phyloP scores from a whole-genome alignment of 1,140 invertebrate genomes.

The Potamilus streckersoni region DNA sequence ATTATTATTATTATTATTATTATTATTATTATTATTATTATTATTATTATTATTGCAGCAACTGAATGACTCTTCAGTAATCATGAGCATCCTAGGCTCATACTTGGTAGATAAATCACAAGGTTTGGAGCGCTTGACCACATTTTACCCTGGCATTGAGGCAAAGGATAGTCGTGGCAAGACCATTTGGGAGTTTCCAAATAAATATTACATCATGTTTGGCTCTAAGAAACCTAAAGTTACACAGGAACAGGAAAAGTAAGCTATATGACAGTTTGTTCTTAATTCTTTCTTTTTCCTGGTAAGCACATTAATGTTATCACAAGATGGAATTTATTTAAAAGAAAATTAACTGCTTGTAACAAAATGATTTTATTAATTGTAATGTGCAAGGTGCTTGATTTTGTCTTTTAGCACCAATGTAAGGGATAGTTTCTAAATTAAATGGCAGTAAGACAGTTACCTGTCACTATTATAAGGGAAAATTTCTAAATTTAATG shows the following conservation, averaged over 20 bases:
- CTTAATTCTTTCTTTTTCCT: background rate
- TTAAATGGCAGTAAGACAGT: too few species aligned
- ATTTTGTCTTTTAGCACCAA: too few species aligned
- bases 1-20: slow-evolving; percentile 5
- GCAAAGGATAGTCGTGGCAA: slow-evolving; percentile 49
- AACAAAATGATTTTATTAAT: too few species aligned
- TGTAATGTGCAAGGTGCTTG: too few species aligned
- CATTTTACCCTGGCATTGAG: slow-evolving; percentile 84
- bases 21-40: slow-evolving; percentile 7
- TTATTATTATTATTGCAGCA: slow-evolving; percentile 71
- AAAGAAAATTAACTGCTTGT: too few species aligned
- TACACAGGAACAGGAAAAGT: slow-evolving; percentile 43
- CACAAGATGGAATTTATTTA: too few species aligned
- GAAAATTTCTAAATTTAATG: too few species aligned
- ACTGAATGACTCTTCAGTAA: slow-evolving; percentile 93
- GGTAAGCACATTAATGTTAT: too few species aligned
- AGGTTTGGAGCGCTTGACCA: slow-evolving; percentile 78
- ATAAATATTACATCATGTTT: slow-evolving; percentile 96
- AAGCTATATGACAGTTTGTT: slow-evolving; percentile 16
- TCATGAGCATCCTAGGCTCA: slow-evolving; percentile 88
- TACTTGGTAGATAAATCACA: slow-evolving; percentile 77
- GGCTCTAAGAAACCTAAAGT: slow-evolving; percentile 68
- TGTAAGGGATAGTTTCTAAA: too few species aligned
- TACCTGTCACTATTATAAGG: too few species aligned
- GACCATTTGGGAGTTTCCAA: slow-evolving; percentile 76